These are phyloP conservation scores for Drosophila trapezifrons DNA, from an alignment of 1,140 invertebrate genomes.

Conservation along the genomic window DNA sequence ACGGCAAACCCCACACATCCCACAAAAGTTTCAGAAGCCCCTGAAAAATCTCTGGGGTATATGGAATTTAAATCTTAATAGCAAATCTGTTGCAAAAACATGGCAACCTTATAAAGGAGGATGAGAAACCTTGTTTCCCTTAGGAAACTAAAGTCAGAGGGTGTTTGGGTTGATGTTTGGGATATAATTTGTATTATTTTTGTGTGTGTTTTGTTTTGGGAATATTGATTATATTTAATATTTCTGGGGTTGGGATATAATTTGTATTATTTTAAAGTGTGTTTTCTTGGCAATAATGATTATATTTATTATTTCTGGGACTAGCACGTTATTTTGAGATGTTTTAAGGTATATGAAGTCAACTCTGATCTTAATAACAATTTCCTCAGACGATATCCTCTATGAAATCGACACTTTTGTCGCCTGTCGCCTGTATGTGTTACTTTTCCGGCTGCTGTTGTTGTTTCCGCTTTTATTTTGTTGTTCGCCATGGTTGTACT, in stretches of 20 bases:
- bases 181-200: not conserved
- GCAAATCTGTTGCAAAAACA: not conserved
- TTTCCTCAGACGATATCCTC: not conserved
- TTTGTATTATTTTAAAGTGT: not conserved
- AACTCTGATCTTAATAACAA: not conserved
- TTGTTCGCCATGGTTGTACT: conserved; percentile 9
- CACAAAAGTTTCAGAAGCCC: conserved; percentile 28
- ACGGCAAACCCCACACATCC: conserved; percentile 11
- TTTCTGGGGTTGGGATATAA: too few species aligned
- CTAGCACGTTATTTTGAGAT: too few species aligned
- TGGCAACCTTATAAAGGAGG: not conserved
- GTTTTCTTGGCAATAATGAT: too few species aligned
- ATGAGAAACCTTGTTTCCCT: not conserved
- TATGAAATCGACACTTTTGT: conserved; percentile 19
- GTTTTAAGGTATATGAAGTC: too few species aligned
- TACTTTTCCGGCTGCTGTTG: conserved; percentile 22
- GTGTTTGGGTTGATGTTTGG: not conserved
- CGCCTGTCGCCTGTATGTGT: conserved; percentile 18
- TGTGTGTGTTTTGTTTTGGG: too few species aligned
- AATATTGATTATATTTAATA: not conserved
- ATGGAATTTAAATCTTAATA: not conserved
- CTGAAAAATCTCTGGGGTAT: not conserved
- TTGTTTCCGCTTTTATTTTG: conserved; percentile 20
- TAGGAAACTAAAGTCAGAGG: too few species aligned
- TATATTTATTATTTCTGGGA: too few species aligned